These are phyloP conservation scores for Zenarchopterus dispar DNA, from an alignment of 2,797 vertebrate species.

Conservation along the genomic window DNA sequence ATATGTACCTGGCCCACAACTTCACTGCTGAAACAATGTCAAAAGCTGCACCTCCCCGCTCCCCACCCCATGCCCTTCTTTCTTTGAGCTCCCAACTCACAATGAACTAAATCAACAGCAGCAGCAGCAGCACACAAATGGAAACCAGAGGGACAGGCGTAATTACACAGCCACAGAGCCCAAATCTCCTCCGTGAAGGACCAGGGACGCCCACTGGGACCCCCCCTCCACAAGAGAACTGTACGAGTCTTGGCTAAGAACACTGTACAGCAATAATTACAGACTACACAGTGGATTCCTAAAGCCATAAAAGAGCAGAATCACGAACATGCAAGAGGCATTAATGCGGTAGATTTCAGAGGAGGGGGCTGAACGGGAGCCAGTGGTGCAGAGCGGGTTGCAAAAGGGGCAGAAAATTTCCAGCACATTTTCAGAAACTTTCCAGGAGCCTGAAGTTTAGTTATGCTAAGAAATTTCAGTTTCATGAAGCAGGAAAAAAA, in stretches of 20 bases:
- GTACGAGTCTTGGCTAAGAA: conserved; percentile 60
- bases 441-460: too few relatives aligned
- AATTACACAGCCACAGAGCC: conserved; percentile 48
- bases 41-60: conserved; percentile 29
- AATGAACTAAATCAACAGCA: conserved; percentile 4
- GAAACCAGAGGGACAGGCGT: not conserved
- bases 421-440: too few relatives aligned
- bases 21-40: conserved; percentile 52
- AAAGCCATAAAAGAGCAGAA: conserved; percentile 41
- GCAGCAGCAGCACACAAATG: too few relatives aligned
- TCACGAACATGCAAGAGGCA: conserved; percentile 43
- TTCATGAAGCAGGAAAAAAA: too few relatives aligned
- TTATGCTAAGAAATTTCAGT: too few relatives aligned
- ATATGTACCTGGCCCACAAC: conserved; percentile 48
- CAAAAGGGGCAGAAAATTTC: too few relatives aligned
- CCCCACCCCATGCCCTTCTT: conserved; percentile 5
- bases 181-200: conserved; percentile 63
- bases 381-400: conserved; percentile 28
- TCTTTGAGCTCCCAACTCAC: conserved; percentile 34
- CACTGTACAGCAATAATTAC: conserved; percentile 72
- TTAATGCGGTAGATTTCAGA: conserved; percentile 42
- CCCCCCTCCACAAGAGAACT: conserved; percentile 58
- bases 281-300: conserved; percentile 56
- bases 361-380: conserved; percentile 33
- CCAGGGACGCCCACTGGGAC: conserved; percentile 61